phyloP scores from a whole-genome alignment of 1,140 invertebrate genomes.

The Stegodyphus mimosarum region DNA sequence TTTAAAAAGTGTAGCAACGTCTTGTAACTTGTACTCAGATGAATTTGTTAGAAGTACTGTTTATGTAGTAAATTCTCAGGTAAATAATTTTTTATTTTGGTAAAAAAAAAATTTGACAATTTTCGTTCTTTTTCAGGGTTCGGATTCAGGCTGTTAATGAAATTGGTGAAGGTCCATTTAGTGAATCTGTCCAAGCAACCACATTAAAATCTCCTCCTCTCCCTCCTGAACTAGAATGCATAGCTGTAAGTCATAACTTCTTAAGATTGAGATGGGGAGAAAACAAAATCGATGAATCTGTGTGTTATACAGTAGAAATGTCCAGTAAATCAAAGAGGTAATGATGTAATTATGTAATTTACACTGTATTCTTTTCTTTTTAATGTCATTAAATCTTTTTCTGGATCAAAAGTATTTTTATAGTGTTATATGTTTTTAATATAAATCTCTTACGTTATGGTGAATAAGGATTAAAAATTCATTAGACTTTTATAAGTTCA shows the following conservation, averaged over 20 bases:
- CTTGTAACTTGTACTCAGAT: too few relatives aligned
- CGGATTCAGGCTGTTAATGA: conserved; percentile 83
- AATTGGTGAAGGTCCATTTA: conserved; percentile 81
- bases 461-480: too few relatives aligned
- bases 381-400: neutral
- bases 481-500: too few relatives aligned
- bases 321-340: conserved; percentile 62
- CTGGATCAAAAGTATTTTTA: too few relatives aligned
- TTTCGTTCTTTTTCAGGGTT: conserved; percentile 66
- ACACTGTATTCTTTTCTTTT: conserved; percentile 6
- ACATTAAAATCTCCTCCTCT: conserved; percentile 81
- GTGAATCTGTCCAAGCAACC: conserved; percentile 76
- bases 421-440: neutral
- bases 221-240: conserved; percentile 80
- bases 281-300: conserved; percentile 66
- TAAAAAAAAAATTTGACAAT: too few relatives aligned
- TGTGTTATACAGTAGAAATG: conserved; percentile 50
- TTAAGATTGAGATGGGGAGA: conserved; percentile 89
- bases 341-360: conserved; percentile 71
- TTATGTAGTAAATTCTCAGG: too few relatives aligned
- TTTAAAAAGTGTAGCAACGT: too few relatives aligned
- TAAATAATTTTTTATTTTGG: too few relatives aligned
- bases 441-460: neutral
- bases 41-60: too few relatives aligned
- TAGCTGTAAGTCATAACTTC: conserved; percentile 79